phyloP scores from a whole-genome alignment of 2,888 invertebrate genomes.

The Pecten maximus region DNA sequence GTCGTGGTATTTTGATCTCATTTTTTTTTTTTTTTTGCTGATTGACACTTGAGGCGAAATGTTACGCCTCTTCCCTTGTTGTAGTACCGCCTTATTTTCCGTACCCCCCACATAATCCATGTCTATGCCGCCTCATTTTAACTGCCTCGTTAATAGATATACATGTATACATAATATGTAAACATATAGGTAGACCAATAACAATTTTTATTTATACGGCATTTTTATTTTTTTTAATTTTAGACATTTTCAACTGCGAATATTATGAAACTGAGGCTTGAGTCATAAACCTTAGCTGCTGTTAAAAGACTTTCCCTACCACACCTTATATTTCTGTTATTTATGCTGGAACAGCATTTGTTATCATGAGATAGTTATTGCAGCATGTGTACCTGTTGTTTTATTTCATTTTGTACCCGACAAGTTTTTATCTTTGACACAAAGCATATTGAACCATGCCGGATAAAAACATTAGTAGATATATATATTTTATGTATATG shows the following conservation, averaged over 20 bases:
- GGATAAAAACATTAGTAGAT: neutral
- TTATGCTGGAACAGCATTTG: neutral
- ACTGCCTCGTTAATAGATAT: conserved; percentile 7
- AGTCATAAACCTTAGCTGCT: neutral
- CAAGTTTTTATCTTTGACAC: conserved; percentile 15
- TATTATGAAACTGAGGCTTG: neutral
- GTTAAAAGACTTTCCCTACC: neutral
- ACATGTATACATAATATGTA: neutral
- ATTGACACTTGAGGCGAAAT: neutral
- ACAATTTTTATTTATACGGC: conserved; percentile 3
- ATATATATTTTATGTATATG: neutral
- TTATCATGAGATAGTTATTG: neutral
- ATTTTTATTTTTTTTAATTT: neutral
- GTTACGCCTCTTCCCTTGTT: neutral
- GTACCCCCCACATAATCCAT: neutral
- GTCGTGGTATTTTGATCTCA: conserved; percentile 17
- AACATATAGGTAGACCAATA: neutral
- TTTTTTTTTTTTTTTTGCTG: neutral
- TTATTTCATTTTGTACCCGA: neutral
- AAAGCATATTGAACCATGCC: neutral
- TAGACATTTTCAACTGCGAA: neutral
- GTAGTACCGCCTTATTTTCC: neutral
- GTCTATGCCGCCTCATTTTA: neutral
- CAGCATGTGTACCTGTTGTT: neutral
- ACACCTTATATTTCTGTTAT: neutral